Conservation (phyloP, 2,888 invertebrate genomes). For the Drosophila neonasuta region DNA sequence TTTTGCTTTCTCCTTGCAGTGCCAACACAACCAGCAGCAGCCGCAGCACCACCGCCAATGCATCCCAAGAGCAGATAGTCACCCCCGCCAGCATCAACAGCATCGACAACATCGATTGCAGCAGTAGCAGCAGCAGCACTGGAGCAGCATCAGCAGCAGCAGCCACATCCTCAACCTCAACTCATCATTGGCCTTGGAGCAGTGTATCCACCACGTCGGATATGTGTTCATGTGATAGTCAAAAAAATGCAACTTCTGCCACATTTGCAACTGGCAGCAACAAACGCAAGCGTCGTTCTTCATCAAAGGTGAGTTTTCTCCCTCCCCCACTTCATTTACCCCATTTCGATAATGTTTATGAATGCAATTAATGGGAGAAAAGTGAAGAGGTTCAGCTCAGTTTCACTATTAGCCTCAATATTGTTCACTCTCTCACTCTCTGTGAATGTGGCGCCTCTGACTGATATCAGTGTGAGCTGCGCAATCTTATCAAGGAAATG, state of each 20-base stretch:
- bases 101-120: slow-evolving; percentile 28
- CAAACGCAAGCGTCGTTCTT: slow-evolving; percentile 45
- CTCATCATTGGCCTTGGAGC: slow-evolving; percentile 12
- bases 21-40: slow-evolving; percentile 50
- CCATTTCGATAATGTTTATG: slow-evolving; percentile 10
- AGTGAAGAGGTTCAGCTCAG: slow-evolving; percentile 9
- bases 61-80: slow-evolving; percentile 43
- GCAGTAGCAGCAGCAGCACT: slow-evolving; percentile 25
- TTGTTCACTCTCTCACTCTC: background rate
- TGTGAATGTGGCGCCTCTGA: slow-evolving; percentile 18
- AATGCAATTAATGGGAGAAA: background rate
- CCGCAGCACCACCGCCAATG: slow-evolving; percentile 23
- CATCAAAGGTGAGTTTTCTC: slow-evolving; percentile 32
- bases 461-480: slow-evolving; percentile 17
- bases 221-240: slow-evolving; percentile 40
- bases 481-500: slow-evolving; percentile 64
- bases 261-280: slow-evolving; percentile 19
- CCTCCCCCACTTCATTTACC: background rate
- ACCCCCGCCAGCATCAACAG: slow-evolving; percentile 36
- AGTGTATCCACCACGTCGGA: slow-evolving; percentile 28
- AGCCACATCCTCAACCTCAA: slow-evolving; percentile 16
- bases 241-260: slow-evolving; percentile 20
- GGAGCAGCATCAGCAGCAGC: slow-evolving; percentile 22
- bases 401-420: background rate
- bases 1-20: slow-evolving; percentile 39